Evolutionary conservation across 2,797 vertebrate genomes (phyloP), one percentile per base, ranked within the genome.

Genomic region (Rhynchotus rufescens): DNA sequence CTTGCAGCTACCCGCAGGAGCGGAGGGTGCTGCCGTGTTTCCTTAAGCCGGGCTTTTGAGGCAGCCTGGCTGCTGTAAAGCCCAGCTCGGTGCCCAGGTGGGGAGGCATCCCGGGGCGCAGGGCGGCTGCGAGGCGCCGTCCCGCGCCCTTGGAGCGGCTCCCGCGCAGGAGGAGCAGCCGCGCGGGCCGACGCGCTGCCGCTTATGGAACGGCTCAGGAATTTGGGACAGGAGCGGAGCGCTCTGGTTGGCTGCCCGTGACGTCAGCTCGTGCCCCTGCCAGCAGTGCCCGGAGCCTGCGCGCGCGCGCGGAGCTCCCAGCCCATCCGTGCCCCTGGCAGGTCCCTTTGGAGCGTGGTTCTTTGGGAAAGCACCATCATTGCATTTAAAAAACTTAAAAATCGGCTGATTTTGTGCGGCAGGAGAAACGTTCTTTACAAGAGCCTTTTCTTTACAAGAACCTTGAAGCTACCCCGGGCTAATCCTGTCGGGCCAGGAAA

Each of bases 131-230:
- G 75, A 71, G 64, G 80, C 44, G 36, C 88, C 80, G 13, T 73
- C 68, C 16, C 12, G 34, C 0, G 2, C 78, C 62, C 75, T 56
- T 71, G 2, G 4, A 32, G 14, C 25, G 23, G 11, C 4, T 6
- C 60, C 56, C 38, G 19, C 5, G 2, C 67, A 80, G 60, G 14
- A 88, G 84, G n/a, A 68, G 45, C 25, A 6, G 61, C 30, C 71
- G 80, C 68, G 62, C 65, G 38, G 60, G 0, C 1, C 67, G 36
- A 22, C 23, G 78, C 66, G 40, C 9, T 62, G 36, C 51, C 16
- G 60, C 51, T 93, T 86, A 86, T 87, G 88, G 45, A 88, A 88
- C 32, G 71, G 73, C 61, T 89, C 16, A 85, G 91, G 94, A 93
- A 93, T 93, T 5, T 68, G 88, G 71, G 75, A 84, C 59, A 67